Evolutionary conservation across 1,140 invertebrate species (phyloP).

Genomic region (Lucilia cuprina): DNA sequence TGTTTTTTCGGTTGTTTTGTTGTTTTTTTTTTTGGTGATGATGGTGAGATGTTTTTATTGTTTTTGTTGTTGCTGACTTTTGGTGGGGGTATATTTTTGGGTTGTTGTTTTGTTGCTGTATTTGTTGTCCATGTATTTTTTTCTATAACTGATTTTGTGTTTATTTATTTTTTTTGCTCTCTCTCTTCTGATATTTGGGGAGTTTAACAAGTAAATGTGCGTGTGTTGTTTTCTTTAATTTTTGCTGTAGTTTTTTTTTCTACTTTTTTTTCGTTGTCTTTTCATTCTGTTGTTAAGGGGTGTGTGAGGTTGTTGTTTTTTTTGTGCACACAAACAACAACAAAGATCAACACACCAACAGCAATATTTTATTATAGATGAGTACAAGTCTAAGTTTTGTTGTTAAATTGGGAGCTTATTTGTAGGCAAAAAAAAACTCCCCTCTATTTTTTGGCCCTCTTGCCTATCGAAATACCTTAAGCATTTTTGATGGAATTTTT

Average conservation of each 20-base stretch:
- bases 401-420: no score
- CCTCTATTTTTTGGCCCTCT: not conserved
- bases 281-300: not conserved
- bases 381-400: not conserved
- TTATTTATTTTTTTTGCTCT: no score
- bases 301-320: not conserved
- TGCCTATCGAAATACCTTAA: not conserved
- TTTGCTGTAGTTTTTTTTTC: not conserved
- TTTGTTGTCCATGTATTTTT: not conserved
- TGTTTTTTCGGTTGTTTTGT: not conserved
- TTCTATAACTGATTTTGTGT: not conserved
- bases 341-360: not conserved
- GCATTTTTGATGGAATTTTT: not conserved
- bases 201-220: no score
- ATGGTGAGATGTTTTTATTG: no score
- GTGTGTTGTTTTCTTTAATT: not conserved
- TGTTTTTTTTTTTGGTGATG: not conserved
- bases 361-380: not conserved
- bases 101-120: not conserved
- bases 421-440: no score
- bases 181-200: no score
- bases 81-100: slow-evolving; percentile 16
- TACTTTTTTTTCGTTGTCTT: not conserved
- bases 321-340: not conserved
- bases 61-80: not conserved